These are phyloP conservation scores for Octopus bimaculoides DNA, from an alignment of 1,140 invertebrate genomes.

Conservation along the genomic window DNA sequence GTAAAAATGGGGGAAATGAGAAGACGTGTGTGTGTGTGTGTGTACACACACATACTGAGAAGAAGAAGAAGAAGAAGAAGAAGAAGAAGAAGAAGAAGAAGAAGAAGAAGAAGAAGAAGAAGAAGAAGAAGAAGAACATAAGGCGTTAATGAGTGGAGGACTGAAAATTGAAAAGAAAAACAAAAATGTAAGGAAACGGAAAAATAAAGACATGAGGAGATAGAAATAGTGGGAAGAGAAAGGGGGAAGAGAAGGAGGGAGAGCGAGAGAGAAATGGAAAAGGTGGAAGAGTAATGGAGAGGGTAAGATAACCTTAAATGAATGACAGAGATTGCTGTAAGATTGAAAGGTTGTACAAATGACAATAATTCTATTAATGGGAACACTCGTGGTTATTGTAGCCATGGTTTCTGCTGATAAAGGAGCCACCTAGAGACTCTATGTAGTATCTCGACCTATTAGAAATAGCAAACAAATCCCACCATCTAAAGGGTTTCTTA, in stretches of 20 bases:
- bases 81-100: background rate
- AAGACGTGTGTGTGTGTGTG: background rate
- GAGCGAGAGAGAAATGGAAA: background rate
- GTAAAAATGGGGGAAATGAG: background rate
- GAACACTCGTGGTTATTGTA: too few relatives aligned
- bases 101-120: background rate
- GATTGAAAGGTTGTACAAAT: too few relatives aligned
- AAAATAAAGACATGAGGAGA: background rate
- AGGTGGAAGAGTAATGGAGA: too few relatives aligned
- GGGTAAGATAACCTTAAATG: too few relatives aligned
- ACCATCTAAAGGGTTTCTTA: too few relatives aligned
- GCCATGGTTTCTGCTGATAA: too few relatives aligned
- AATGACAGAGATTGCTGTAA: too few relatives aligned
- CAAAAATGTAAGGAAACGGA: background rate
- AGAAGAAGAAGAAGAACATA: background rate
- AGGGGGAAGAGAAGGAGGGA: background rate
- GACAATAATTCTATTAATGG: too few relatives aligned
- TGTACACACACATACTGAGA: background rate
- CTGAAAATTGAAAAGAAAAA: background rate
- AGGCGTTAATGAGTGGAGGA: background rate
- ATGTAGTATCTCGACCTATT: too few relatives aligned
- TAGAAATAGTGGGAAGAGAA: background rate
- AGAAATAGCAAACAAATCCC: too few relatives aligned
- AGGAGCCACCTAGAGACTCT: too few relatives aligned
- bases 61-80: background rate